These are phyloP conservation scores for Chlamydotis undulata DNA, from an alignment of 2,113 vertebrate species.

Conservation along the genomic window DNA sequence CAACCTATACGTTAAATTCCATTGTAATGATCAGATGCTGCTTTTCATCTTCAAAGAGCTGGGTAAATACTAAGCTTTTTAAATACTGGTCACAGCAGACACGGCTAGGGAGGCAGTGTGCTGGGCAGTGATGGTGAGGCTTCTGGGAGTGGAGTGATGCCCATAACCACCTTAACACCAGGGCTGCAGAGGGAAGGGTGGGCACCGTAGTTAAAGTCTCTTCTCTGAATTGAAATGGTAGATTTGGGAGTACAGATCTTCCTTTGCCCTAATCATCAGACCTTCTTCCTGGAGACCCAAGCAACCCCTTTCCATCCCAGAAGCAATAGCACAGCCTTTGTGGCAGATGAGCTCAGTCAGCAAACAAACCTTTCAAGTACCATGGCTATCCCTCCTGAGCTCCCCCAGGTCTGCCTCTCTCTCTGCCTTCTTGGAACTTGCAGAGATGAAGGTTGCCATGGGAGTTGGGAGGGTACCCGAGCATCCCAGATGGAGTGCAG, in stretches of 20 bases:
- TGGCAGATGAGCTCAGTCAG: fast-evolving
- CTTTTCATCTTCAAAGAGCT: neutral
- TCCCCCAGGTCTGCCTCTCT: neutral
- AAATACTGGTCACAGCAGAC: neutral
- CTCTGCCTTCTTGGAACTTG: neutral
- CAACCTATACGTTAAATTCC: neutral
- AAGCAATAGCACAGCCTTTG: neutral
- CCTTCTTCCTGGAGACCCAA: neutral
- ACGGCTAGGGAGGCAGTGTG: neutral
- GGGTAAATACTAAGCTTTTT: neutral
- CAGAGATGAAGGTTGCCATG: neutral
- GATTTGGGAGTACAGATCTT: neutral
- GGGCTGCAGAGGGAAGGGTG: neutral
- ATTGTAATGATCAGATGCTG: neutral
- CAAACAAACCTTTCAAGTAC: fast-evolving
- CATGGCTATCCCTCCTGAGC: neutral
- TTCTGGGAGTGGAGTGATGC: neutral
- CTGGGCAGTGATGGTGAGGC: neutral
- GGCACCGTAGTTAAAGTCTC: neutral
- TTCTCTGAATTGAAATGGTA: neutral
- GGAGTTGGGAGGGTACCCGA: neutral
- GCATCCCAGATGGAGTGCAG: neutral
- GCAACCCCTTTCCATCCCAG: neutral
- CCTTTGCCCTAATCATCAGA: neutral
- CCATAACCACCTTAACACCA: fast-evolving